These are phyloP conservation scores for Pandemis corylana DNA, from an alignment of 2,888 invertebrate genomes.

Conservation along the genomic window DNA sequence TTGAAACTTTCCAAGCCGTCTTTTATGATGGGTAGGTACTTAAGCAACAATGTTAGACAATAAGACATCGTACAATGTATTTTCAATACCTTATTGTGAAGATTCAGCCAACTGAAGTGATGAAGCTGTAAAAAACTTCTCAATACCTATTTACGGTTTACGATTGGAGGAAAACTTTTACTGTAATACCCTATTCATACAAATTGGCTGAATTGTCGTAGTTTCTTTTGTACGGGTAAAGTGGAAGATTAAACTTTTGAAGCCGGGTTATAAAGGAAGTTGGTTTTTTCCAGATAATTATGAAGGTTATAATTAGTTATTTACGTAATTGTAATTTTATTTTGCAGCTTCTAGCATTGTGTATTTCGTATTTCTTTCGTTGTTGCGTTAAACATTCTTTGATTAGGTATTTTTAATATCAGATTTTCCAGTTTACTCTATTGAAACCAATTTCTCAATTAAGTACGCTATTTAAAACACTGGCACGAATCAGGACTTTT, in stretches of 20 bases:
- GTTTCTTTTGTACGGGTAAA: not conserved
- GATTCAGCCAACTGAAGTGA: constrained; percentile 24
- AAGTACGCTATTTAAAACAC: too few species aligned
- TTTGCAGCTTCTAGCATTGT: too few species aligned
- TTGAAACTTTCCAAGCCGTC: constrained; percentile 24
- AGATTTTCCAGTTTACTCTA: too few species aligned
- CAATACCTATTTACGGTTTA: constrained; percentile 30
- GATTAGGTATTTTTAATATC: too few species aligned
- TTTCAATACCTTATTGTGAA: constrained; percentile 30
- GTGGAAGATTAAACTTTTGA: not conserved
- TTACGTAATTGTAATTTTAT: too few species aligned
- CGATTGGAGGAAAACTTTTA: constrained; percentile 30
- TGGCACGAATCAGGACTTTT: too few species aligned
- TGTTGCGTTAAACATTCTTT: too few species aligned
- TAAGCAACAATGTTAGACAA: constrained; percentile 35
- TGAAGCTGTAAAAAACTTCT: constrained; percentile 40
- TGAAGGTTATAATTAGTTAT: too few species aligned
- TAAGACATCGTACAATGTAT: constrained; percentile 36
- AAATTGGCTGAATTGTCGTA: constrained; percentile 2
- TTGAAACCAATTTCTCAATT: too few species aligned
- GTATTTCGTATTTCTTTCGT: too few species aligned
- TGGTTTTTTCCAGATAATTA: too few species aligned
- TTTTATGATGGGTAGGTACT: constrained; percentile 28
- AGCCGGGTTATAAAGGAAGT: not conserved
- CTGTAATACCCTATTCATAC: constrained; percentile 10